Conservation (phyloP, 2,797 vertebrate genomes). For the Buphagus erythrorhynchus region DNA sequence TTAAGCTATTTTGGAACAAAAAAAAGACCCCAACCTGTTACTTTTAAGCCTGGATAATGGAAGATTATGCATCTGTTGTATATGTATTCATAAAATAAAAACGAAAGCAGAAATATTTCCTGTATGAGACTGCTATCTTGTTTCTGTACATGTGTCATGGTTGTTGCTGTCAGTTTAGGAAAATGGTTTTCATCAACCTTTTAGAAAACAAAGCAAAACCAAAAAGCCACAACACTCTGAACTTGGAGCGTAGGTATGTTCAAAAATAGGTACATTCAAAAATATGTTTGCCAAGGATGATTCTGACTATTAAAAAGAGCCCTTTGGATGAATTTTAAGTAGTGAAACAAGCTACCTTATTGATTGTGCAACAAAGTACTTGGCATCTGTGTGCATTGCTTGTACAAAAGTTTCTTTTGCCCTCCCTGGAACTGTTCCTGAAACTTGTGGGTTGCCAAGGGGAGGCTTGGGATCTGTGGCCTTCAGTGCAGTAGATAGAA, state of each 20-base stretch:
- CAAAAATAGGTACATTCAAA: not conserved
- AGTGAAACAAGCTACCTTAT: not conserved
- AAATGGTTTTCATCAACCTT: not conserved
- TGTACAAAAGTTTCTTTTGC: not conserved
- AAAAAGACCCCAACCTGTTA: not conserved
- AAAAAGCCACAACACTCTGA: not conserved
- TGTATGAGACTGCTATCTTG: conserved; percentile 37
- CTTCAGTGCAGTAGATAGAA: not conserved
- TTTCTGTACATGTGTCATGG: not conserved
- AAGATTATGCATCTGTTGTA: conserved; percentile 63
- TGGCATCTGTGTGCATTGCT: not conserved
- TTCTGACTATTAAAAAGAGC: not conserved
- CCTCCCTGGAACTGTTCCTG: not conserved
- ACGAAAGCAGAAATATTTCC: conserved; percentile 17
- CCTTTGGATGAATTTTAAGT: not conserved
- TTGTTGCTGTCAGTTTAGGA: not conserved
- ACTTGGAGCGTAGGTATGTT: accelerated
- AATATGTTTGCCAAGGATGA: not conserved
- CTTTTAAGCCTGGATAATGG: conserved; percentile 42
- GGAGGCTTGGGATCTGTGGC: not conserved
- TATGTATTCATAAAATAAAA: conserved; percentile 70
- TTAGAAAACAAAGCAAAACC: not conserved
- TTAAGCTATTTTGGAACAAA: not conserved
- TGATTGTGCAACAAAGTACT: not conserved
- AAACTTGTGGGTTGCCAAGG: accelerated